Percentiles rank a stretch among this genome's conserved stretches.
These are phyloP conservation scores for Nemotelus pantherinus DNA, from an alignment of 2,888 invertebrate species.

Conservation along the genomic window DNA sequence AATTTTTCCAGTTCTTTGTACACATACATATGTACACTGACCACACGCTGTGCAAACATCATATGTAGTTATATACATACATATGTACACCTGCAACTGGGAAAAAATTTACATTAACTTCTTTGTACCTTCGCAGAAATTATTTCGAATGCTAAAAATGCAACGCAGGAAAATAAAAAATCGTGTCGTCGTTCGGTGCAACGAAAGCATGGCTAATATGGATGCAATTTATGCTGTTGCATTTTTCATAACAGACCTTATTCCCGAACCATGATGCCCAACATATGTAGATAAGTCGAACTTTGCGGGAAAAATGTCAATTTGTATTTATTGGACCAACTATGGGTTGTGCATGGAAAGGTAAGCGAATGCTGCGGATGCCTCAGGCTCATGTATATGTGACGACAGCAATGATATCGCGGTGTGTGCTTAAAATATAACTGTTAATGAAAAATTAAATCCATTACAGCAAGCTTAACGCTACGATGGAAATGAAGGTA, in stretches of 20 bases:
- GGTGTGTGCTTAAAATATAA: constrained; percentile 5
- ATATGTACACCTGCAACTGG: no score
- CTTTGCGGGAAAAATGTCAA: constrained; percentile 9
- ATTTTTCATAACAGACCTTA: constrained; percentile 21
- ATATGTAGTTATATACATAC: no score
- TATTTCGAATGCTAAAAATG: constrained; percentile 1
- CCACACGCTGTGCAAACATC: no score
- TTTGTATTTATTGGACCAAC: constrained; percentile 19
- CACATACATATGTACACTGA: background rate
- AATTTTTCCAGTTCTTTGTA: background rate
- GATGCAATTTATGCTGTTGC: constrained; percentile 17
- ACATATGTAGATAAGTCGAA: background rate
- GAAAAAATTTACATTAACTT: no score
- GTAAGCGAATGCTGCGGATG: no score
- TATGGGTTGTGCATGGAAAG: no score
- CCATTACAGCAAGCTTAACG: constrained; percentile 22
- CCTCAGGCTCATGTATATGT: no score
- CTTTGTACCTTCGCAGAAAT: background rate
- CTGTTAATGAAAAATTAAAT: constrained; percentile 29
- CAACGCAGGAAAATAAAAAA: background rate
- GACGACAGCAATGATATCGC: background rate
- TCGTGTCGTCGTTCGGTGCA: constrained; percentile 3
- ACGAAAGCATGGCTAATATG: background rate
- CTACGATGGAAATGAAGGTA: background rate
- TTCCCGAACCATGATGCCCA: background rate